A percentile compares a stretch with the other conserved stretches of the same genome.
Conservation (phyloP, 1,140 invertebrate genomes). For the Pseudomyrmex cubaensis region DNA sequence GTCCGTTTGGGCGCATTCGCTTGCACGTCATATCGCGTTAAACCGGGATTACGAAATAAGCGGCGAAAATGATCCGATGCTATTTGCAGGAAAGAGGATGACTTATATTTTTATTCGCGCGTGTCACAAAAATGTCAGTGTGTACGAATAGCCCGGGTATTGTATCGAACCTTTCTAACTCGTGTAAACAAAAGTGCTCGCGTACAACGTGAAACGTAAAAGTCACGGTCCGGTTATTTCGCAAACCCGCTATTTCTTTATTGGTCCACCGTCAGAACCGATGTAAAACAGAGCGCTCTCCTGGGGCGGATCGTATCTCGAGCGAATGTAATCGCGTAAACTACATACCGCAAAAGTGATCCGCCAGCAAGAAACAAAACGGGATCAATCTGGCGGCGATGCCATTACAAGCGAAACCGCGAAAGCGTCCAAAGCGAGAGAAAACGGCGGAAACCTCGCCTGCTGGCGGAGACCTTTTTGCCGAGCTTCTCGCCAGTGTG, state of each 20-base stretch:
- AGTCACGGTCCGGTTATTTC: neutral
- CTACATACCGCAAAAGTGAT: conserved; percentile 6
- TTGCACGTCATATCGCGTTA: conserved; percentile 8
- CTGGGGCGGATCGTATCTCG: neutral
- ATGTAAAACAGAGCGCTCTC: neutral
- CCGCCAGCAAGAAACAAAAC: neutral
- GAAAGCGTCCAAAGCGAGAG: neutral
- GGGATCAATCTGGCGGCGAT: conserved; percentile 11
- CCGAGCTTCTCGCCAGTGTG: neutral
- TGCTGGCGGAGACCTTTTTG: neutral
- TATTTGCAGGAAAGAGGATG: neutral
- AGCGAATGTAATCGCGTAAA: neutral
- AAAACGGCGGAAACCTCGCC: neutral
- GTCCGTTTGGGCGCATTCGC: conserved; percentile 21
- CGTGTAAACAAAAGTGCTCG: conserved; percentile 20
- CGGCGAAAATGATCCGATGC: neutral
- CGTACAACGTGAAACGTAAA: conserved; percentile 1
- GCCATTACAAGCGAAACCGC: neutral
- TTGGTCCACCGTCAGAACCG: neutral
- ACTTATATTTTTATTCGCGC: neutral
- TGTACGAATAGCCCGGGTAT: conserved; percentile 21
- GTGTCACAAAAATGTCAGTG: neutral
- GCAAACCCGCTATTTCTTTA: conserved; percentile 17
- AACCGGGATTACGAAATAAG: conserved; percentile 1
- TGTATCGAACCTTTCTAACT: conserved; percentile 1